phyloP scores from a whole-genome alignment of 1,140 invertebrate genomes.

The Drosophila nigrodunni region DNA sequence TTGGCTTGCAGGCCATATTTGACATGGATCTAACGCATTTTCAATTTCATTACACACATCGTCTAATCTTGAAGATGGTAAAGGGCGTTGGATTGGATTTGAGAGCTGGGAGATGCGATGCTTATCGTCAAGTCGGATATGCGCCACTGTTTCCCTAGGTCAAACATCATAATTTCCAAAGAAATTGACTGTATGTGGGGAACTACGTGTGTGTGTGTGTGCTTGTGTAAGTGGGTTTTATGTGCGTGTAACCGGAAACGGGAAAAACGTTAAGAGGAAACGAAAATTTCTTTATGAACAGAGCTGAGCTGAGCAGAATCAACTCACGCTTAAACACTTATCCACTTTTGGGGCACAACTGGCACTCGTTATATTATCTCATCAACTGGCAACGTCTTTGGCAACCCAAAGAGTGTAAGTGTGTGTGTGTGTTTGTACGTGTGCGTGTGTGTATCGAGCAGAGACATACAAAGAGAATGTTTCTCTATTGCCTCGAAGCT shows the following conservation, averaged over 20 bases:
- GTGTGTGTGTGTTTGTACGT: conserved; percentile 18
- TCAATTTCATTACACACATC: conserved; percentile 81
- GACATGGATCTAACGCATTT: conserved; percentile 81
- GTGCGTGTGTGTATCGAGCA: conserved; percentile 6
- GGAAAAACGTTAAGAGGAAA: conserved; percentile 60
- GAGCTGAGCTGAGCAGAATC: conserved; percentile 35
- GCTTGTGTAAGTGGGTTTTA: conserved; percentile 18
- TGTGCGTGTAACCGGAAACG: conserved; percentile 73
- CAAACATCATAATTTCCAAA: conserved; percentile 79
- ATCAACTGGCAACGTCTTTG: conserved; percentile 73
- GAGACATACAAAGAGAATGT: conserved; percentile 35
- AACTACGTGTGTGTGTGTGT: conserved; percentile 24
- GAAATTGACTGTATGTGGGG: conserved; percentile 17
- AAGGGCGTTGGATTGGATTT: conserved; percentile 9
- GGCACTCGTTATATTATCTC: conserved; percentile 79
- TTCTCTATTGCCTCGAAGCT: conserved; percentile 26
- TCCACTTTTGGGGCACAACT: conserved; percentile 65
- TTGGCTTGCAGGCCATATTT: conserved; percentile 72
- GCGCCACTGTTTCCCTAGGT: conserved; percentile 62
- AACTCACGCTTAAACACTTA: conserved; percentile 82
- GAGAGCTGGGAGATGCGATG: conserved; percentile 22
- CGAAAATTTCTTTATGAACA: conserved; percentile 74
- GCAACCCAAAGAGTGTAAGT: conserved; percentile 58
- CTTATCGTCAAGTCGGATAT: conserved; percentile 28
- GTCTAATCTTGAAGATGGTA: conserved; percentile 65